A percentile compares a stretch with the other conserved stretches of the same genome.
Conservation (phyloP, 2,888 invertebrate species). For the Myathropa florea region DNA sequence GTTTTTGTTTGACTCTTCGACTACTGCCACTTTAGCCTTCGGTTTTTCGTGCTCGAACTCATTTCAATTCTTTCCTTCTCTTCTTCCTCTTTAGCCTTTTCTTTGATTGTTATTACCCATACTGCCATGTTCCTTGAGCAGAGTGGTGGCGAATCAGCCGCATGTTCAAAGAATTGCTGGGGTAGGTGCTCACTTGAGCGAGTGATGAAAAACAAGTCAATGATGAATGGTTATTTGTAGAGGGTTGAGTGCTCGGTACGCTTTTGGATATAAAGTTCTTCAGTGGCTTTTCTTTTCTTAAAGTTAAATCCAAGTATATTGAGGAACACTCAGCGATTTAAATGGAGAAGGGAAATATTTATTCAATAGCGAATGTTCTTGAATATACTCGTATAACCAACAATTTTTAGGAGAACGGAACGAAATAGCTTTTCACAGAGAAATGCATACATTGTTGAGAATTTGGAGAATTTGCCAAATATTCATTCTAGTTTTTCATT, state of each 20-base stretch:
- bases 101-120: slow-evolving; percentile 50
- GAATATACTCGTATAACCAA: too few species aligned
- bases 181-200: background rate
- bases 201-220: slow-evolving; percentile 11
- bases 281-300: background rate
- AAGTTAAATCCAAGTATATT: background rate
- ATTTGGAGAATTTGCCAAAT: too few species aligned
- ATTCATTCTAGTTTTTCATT: too few species aligned
- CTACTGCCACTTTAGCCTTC: slow-evolving; percentile 33
- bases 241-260: slow-evolving; percentile 19
- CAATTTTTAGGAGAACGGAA: too few species aligned
- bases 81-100: slow-evolving; percentile 22
- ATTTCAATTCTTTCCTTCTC: background rate
- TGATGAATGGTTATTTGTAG: slow-evolving; percentile 52
- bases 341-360: too few species aligned
- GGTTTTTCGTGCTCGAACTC: slow-evolving; percentile 23
- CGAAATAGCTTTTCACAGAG: too few species aligned
- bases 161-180: background rate
- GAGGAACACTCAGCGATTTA: too few species aligned
- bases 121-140: background rate
- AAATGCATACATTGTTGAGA: too few species aligned
- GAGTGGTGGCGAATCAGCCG: background rate
- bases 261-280: slow-evolving; percentile 6
- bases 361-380: too few species aligned
- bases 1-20: slow-evolving; percentile 1